A percentile compares a stretch with the other conserved stretches of the same genome.
Conservation (phyloP, 2,797 vertebrate genomes). For the Hylomyscus alleni region DNA sequence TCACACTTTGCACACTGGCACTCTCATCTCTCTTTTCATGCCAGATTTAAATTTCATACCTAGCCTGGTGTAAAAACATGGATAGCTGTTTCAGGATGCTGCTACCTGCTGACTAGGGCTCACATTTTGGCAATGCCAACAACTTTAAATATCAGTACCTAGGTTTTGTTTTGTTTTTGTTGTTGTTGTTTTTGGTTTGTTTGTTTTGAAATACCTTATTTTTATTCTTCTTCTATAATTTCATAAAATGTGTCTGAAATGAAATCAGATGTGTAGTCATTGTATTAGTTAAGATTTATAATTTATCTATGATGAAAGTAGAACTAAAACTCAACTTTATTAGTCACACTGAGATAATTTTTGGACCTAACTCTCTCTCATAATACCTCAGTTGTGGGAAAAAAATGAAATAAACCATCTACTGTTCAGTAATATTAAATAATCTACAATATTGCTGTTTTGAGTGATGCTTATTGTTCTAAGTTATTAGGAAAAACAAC, state of each 20-base stretch:
- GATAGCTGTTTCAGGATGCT: background rate
- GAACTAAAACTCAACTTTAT: background rate
- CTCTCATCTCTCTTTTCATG: background rate
- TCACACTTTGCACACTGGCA: background rate
- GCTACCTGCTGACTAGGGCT: background rate
- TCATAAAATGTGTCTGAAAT: background rate
- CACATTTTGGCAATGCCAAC: background rate
- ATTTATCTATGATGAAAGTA: background rate
- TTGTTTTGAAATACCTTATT: background rate
- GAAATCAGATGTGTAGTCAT: conserved; percentile 21
- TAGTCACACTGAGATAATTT: background rate
- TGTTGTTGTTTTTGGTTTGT: background rate
- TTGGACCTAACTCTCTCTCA: background rate
- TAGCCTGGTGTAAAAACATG: background rate
- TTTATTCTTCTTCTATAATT: background rate
- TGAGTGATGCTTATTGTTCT: background rate
- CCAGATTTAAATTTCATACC: conserved; percentile 6
- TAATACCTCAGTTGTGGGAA: background rate
- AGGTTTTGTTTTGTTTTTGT: background rate
- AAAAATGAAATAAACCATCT: background rate
- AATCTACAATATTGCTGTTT: background rate
- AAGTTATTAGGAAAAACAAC: background rate
- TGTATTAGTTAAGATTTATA: background rate
- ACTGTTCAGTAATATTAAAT: background rate
- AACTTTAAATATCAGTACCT: background rate